phyloP scores from a whole-genome alignment of 2,113 vertebrate genomes.

The Rhinoptilus africanus region DNA sequence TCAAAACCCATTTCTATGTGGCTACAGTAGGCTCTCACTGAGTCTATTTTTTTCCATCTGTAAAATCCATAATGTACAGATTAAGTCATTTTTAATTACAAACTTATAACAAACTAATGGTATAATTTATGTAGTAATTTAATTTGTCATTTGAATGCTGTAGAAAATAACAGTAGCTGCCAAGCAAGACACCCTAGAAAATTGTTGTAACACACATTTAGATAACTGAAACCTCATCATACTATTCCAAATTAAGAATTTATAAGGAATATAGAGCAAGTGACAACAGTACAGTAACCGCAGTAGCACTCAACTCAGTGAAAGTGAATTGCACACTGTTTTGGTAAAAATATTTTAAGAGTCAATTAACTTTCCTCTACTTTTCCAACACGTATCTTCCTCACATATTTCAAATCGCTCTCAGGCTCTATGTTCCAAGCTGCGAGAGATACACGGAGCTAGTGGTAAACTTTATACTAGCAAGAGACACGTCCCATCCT shows the following conservation, averaged over 20 bases:
- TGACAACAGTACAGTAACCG: neutral
- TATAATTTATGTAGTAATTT: constrained; percentile 9
- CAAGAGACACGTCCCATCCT: neutral
- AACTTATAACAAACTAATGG: constrained; percentile 26
- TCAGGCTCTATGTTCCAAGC: neutral
- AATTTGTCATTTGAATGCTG: neutral
- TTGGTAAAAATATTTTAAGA: neutral
- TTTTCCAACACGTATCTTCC: neutral
- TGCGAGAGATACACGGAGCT: neutral
- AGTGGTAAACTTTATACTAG: neutral
- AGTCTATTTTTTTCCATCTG: neutral
- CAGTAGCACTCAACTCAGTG: neutral
- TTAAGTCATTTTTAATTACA: constrained; percentile 36
- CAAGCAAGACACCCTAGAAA: neutral
- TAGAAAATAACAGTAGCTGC: neutral
- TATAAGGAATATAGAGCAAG: neutral
- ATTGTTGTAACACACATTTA: neutral
- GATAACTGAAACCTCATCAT: neutral
- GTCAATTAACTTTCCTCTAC: neutral
- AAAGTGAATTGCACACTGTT: neutral
- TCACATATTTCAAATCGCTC: neutral
- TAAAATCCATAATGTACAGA: neutral
- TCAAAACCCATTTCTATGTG: neutral
- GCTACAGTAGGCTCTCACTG: neutral
- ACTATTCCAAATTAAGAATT: neutral